phyloP scores from a whole-genome alignment of 2,888 invertebrate genomes.

The Helleia helle region DNA sequence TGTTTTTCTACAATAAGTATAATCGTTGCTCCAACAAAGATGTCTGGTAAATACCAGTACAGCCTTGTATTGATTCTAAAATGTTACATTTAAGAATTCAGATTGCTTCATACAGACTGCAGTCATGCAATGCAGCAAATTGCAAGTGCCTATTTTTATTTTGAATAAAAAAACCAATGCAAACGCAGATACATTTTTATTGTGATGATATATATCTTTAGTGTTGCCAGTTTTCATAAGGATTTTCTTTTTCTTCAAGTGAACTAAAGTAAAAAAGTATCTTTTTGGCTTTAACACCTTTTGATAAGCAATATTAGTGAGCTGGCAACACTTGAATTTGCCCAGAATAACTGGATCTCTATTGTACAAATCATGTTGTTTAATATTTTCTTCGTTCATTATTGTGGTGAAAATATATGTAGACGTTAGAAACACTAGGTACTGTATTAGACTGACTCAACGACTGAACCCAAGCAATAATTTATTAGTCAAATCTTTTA shows the following conservation, averaged over 20 bases:
- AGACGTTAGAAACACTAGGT: conserved; percentile 18
- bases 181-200: background rate
- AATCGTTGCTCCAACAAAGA: background rate
- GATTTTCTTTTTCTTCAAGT: too few relatives aligned
- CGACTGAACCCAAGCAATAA: conserved; percentile 72
- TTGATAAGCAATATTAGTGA: background rate
- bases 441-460: conserved; percentile 65
- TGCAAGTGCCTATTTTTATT: conserved; percentile 6
- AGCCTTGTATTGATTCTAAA: conserved; percentile 3
- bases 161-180: background rate
- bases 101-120: background rate
- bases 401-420: conserved; percentile 4
- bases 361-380: conserved; percentile 10
- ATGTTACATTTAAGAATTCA: background rate
- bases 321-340: background rate
- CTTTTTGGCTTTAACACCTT: background rate
- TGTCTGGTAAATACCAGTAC: background rate
- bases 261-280: background rate
- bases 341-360: background rate
- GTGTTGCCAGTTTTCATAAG: too few relatives aligned
- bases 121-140: background rate
- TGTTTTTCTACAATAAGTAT: background rate
- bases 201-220: too few relatives aligned
- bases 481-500: conserved; percentile 54
- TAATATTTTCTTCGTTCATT: conserved; percentile 8